These are phyloP conservation scores for Toxonevra muliebris DNA, from an alignment of 2,888 invertebrate species.

Conservation along the genomic window DNA sequence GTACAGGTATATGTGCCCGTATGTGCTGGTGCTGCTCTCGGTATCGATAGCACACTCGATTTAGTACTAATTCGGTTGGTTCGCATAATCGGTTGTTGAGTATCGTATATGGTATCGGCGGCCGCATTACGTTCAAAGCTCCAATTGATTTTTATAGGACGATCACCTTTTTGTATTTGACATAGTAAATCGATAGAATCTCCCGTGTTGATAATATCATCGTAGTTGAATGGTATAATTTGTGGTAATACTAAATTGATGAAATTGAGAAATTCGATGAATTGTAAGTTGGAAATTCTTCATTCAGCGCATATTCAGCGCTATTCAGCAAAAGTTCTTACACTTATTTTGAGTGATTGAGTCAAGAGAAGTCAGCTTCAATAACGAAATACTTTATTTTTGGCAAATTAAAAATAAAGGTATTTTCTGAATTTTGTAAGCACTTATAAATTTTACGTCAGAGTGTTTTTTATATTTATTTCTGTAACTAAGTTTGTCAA, in stretches of 20 bases:
- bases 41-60: conserved; percentile 71
- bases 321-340: too few species aligned
- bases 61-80: conserved; percentile 71
- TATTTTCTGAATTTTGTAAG: too few species aligned
- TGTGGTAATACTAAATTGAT: conserved; percentile 74
- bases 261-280: conserved; percentile 26
- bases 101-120: conserved; percentile 47
- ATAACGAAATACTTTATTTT: too few species aligned
- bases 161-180: conserved; percentile 76
- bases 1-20: conserved; percentile 70
- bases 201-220: conserved; percentile 75
- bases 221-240: conserved; percentile 80
- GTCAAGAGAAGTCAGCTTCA: too few species aligned
- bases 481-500: too few species aligned
- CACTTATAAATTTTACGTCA: too few species aligned
- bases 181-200: conserved; percentile 77
- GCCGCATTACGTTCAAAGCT: conserved; percentile 61
- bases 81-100: conserved; percentile 64
- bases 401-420: too few species aligned
- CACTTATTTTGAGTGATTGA: too few species aligned
- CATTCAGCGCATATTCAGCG: background rate
- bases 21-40: conserved; percentile 71
- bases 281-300: background rate
- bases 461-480: too few species aligned
- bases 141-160: conserved; percentile 76